phyloP scores from a whole-genome alignment of 2,113 vertebrate genomes.

The Tretioscincus oriximinensis region DNA sequence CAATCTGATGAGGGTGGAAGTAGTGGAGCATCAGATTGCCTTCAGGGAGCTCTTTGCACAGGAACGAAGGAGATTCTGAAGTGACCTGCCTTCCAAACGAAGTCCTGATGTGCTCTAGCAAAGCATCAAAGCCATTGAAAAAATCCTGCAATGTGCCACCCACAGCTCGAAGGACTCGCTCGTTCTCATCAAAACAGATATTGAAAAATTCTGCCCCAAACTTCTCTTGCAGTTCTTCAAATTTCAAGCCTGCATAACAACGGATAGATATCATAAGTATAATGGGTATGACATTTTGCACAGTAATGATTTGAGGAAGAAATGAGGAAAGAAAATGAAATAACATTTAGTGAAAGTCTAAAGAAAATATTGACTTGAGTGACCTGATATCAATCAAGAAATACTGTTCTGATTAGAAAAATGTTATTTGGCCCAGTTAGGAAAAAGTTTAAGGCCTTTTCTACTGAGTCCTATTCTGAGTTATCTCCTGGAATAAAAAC shows the following conservation, averaged over 20 bases:
- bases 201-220: slow-evolving; percentile 97
- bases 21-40: slow-evolving; percentile 88
- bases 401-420: no score
- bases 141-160: slow-evolving; percentile 95
- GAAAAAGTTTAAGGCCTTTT: no score
- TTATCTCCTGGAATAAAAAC: no score
- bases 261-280: slow-evolving; percentile 38
- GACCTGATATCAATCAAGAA: neutral
- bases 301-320: neutral
- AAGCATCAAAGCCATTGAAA: slow-evolving; percentile 96
- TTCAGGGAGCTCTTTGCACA: slow-evolving; percentile 89
- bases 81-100: slow-evolving; percentile 91
- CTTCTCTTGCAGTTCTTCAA: slow-evolving; percentile 89
- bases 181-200: slow-evolving; percentile 95
- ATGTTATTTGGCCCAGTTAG: no score
- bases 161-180: slow-evolving; percentile 92
- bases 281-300: no score
- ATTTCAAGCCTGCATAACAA: slow-evolving; percentile 82
- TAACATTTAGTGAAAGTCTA: neutral
- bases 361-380: neutral
- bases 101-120: slow-evolving; percentile 95
- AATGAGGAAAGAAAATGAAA: neutral
- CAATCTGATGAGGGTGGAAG: slow-evolving; percentile 89
- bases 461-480: no score
- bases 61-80: slow-evolving; percentile 93